Evolutionary conservation across 2,888 invertebrate species (phyloP), one percentile per base, ranked within the genome.

Genomic region (Cephus runcator): DNA sequence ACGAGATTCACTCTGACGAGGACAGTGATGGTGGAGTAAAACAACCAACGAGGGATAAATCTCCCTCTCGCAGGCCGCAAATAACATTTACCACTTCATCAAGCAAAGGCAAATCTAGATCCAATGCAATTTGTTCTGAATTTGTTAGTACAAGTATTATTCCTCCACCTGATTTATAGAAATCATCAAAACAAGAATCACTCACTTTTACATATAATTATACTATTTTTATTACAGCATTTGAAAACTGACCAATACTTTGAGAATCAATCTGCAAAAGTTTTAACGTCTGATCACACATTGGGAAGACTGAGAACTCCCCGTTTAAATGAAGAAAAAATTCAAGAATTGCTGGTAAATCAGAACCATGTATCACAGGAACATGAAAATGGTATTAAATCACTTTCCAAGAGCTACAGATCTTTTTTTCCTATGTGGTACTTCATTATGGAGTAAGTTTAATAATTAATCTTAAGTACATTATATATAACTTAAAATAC

Each of bases 211-310:
- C 75, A 12, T 79, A 35, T 69, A 75, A 34, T 80, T 36, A 33
- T 80, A 69, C 30, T 75, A 74, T 69, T 75, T 15, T 76, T 23
- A 77, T 81, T 31, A 71, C 69, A 90, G 90, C 85, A 87, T 75
- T 80, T 90, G 76, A 82, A 86, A 79, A 83, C 90, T 15, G 91
- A 91, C 30, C 88, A 90, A n/a, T 92, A 92, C 80, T 92, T 92
- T 82, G 88, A 88, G 81, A 84, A 79, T 3, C 91, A 91, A 82
- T 87, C 88, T 36, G 84, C 86, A 75, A 91, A 90, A 80, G 83
- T 94, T 69, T 90, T 94, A 76, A 97, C 97, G 12, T 97, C 97
- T 12, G 95, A 97, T 91, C 95, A 95, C 86, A 97, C 96, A 0
- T 92, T 97, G 82, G 95, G 95, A 85, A 94, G 95, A 84, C 91